A percentile compares a stretch with the other conserved stretches of the same genome.
Conservation (phyloP, 2,113 vertebrate genomes). For the Neolamprologus modestus region DNA sequence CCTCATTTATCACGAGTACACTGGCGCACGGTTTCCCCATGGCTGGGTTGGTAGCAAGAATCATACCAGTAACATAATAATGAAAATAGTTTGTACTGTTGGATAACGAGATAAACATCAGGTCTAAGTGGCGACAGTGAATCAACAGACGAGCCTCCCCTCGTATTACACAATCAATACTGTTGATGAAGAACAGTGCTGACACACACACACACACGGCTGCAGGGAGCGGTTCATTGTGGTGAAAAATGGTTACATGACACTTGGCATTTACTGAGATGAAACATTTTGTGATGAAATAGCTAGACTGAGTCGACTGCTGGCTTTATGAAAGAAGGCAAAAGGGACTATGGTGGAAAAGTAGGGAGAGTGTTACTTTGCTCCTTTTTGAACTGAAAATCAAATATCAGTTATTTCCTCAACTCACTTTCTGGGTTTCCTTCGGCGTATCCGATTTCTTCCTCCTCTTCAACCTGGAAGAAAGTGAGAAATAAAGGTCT, state of each 20-base stretch:
- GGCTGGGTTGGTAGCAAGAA: neutral
- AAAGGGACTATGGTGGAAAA: neutral
- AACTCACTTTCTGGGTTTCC: constrained; percentile 78
- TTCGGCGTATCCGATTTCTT: constrained; percentile 64
- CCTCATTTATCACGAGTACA: neutral
- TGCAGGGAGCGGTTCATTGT: neutral
- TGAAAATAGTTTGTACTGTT: neutral
- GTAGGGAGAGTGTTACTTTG: neutral
- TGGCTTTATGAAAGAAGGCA: neutral
- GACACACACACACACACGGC: neutral
- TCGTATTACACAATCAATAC: constrained; percentile 2
- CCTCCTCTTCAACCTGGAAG: constrained; percentile 76
- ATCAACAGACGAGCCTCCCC: neutral
- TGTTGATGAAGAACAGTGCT: neutral
- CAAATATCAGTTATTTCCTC: neutral
- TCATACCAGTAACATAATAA: neutral
- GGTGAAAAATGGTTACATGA: neutral
- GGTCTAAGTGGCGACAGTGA: neutral
- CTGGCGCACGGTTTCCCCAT: neutral
- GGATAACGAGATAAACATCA: constrained; percentile 28
- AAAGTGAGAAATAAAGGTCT: neutral
- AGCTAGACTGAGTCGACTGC: neutral
- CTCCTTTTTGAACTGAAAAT: neutral
- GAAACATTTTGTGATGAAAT: neutral
- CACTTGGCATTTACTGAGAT: constrained; percentile 12